Evolutionary conservation across 1,140 invertebrate species (phyloP).

Genomic region (Aphaenogaster rudis): DNA sequence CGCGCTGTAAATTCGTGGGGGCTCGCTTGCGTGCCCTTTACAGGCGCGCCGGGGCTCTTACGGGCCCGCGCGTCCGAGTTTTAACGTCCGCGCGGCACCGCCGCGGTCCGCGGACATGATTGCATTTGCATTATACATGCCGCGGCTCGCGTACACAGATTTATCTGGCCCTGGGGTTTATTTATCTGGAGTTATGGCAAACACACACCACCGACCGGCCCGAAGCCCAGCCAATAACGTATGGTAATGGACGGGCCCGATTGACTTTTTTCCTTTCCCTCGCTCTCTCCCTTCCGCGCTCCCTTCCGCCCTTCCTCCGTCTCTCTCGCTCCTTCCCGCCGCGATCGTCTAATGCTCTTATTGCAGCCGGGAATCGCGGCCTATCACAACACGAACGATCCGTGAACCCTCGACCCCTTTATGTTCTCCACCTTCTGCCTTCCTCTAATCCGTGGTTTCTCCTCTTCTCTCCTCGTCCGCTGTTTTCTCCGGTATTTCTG

Average conservation of each 20-base stretch:
- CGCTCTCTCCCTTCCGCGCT: constrained; percentile 61
- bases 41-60: constrained; percentile 66
- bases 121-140: constrained; percentile 85
- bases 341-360: constrained; percentile 67
- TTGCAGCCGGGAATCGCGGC: constrained; percentile 68
- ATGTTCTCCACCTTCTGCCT: constrained; percentile 56
- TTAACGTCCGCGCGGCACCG: constrained; percentile 74
- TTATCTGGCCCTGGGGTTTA: constrained; percentile 83
- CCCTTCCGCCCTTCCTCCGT: background rate
- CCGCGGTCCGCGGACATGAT: constrained; percentile 81
- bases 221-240: constrained; percentile 83
- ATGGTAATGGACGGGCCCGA: constrained; percentile 83
- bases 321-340: background rate
- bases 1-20: constrained; percentile 74
- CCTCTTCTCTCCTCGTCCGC: background rate
- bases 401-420: constrained; percentile 69
- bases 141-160: constrained; percentile 80
- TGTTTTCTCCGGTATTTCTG: constrained; percentile 33
- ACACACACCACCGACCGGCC: constrained; percentile 78
- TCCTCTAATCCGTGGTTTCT: constrained; percentile 20
- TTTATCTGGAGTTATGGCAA: constrained; percentile 85
- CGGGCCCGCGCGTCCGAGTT: constrained; percentile 71
- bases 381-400: constrained; percentile 78
- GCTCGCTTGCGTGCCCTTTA: constrained; percentile 75
- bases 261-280: constrained; percentile 79